Conservation (phyloP, 2,113 vertebrate genomes). For the Setophaga petechia region DNA sequence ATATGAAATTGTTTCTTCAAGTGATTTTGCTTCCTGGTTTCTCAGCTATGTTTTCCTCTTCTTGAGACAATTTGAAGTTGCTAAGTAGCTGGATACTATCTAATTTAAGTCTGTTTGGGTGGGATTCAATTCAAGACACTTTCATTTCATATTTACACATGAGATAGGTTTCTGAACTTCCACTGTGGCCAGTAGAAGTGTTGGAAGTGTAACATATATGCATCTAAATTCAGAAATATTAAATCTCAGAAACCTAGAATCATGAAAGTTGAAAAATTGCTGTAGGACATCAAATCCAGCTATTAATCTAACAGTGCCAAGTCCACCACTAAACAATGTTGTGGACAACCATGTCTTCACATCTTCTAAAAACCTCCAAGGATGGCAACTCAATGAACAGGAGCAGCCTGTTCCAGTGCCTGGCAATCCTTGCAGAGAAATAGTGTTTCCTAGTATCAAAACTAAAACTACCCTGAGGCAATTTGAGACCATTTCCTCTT, state of each 20-base stretch:
- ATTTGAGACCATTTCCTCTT: not conserved
- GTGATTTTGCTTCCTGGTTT: not conserved
- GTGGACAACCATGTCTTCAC: fast-evolving
- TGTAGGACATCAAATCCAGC: not conserved
- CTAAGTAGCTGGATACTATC: not conserved
- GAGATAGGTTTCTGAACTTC: not conserved
- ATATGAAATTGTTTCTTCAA: not conserved
- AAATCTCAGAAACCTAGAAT: not conserved
- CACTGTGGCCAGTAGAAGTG: not conserved
- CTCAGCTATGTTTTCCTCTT: not conserved
- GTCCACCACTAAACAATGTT: not conserved
- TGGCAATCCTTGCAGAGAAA: not conserved
- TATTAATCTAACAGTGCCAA: not conserved
- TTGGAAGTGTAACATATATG: not conserved
- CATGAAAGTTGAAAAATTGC: not conserved
- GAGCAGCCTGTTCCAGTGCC: not conserved
- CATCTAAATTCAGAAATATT: not conserved
- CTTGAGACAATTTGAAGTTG: not conserved
- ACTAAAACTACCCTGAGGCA: not conserved
- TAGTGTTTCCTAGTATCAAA: not conserved
- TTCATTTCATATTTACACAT: not conserved
- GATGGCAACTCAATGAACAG: not conserved
- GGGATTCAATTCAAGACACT: not conserved
- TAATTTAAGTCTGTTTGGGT: not conserved
- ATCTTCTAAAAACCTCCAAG: not conserved